Evolutionary conservation across 1,140 invertebrate genomes (phyloP).

Genomic region (Rhagoletis pomonella): DNA sequence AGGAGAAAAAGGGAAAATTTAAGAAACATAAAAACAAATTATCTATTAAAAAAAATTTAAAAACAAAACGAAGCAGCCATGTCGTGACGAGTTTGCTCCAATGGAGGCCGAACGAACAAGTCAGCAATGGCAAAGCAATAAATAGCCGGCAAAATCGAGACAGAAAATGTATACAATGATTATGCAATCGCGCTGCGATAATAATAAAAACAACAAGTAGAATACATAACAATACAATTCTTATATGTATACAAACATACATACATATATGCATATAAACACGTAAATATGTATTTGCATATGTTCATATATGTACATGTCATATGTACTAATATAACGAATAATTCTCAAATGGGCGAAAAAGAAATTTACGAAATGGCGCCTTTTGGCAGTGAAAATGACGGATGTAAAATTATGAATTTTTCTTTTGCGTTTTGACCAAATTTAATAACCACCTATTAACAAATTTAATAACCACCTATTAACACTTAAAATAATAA

Average conservation of each 20-base stretch:
- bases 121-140: slow-evolving; percentile 11
- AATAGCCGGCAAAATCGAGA: background rate
- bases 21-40: background rate
- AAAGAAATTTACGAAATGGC: background rate
- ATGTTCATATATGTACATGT: background rate
- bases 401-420: background rate
- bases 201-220: background rate
- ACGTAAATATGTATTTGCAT: background rate
- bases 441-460: background rate
- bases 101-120: slow-evolving; percentile 13
- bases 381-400: background rate
- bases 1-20: background rate
- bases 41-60: too few species aligned
- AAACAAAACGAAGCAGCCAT: background rate
- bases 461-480: background rate
- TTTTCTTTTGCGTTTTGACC: background rate
- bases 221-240: background rate
- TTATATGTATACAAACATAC: background rate
- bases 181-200: slow-evolving; percentile 20
- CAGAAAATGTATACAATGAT: slow-evolving; percentile 34
- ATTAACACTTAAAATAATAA: background rate
- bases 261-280: background rate
- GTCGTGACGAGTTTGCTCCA: slow-evolving; percentile 19
- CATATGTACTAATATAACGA: too few species aligned
- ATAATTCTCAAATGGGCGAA: background rate